phyloP scores from a whole-genome alignment of 2,888 invertebrate genomes.

The Sphinx pinastri region DNA sequence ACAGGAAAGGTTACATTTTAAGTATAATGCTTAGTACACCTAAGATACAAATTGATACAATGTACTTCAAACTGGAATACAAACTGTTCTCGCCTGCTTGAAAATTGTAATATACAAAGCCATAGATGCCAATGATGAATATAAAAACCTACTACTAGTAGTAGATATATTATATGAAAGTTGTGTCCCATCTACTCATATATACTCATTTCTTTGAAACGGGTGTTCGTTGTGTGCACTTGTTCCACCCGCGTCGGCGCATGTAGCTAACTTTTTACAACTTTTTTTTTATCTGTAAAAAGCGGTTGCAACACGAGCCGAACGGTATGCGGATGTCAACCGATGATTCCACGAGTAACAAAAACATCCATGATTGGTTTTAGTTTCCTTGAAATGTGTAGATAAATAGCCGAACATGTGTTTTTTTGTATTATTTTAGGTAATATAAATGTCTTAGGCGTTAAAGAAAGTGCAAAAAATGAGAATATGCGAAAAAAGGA shows the following conservation, averaged over 20 bases:
- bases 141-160: neutral
- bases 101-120: too few relatives aligned
- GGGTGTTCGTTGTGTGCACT: conserved; percentile 59
- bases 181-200: conserved; percentile 30
- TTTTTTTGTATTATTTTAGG: conserved; percentile 1
- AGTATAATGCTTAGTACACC: too few relatives aligned
- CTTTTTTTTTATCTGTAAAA: conserved; percentile 59
- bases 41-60: too few relatives aligned
- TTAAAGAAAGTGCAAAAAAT: neutral
- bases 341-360: conserved; percentile 29
- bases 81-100: too few relatives aligned
- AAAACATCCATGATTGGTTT: conserved; percentile 30
- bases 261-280: conserved; percentile 67
- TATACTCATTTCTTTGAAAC: conserved; percentile 46
- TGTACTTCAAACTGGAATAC: too few relatives aligned
- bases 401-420: conserved; percentile 5
- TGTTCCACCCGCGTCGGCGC: conserved; percentile 52
- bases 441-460: neutral
- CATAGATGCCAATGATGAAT: too few relatives aligned
- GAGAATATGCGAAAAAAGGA: too few relatives aligned
- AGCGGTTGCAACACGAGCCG: conserved; percentile 74
- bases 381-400: conserved; percentile 35
- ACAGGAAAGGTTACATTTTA: too few relatives aligned
- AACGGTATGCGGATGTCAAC: conserved; percentile 74
- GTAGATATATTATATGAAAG: neutral